Conservation (phyloP, 2,797 vertebrate genomes). For the Fringilla coelebs region DNA sequence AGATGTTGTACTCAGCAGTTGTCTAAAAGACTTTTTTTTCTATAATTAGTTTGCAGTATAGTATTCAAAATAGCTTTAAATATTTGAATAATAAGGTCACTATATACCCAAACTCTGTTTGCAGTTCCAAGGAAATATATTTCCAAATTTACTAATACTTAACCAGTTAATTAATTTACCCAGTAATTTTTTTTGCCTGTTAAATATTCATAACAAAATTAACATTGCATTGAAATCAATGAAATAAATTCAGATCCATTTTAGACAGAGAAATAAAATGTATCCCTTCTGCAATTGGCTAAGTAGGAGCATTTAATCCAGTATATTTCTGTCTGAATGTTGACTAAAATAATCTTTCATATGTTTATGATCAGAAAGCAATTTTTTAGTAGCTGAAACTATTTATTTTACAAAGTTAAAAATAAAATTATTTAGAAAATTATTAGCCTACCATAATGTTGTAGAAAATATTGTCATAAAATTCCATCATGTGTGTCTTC, state of each 20-base stretch:
- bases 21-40: background rate
- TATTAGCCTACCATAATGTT: background rate
- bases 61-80: background rate
- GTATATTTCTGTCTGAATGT: background rate
- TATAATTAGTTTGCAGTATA: background rate
- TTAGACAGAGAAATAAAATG: background rate
- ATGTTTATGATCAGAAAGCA: background rate
- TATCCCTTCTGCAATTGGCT: background rate
- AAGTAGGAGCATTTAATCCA: background rate
- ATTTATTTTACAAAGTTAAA: background rate
- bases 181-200: background rate
- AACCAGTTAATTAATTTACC: background rate
- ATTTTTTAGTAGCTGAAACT: background rate
- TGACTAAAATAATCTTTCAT: background rate
- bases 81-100: background rate
- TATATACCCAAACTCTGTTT: background rate
- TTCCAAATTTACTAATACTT: background rate
- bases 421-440: background rate
- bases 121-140: background rate
- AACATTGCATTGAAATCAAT: background rate
- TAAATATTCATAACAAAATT: background rate
- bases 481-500: background rate
- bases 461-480: background rate
- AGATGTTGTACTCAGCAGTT: background rate
- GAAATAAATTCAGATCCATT: background rate